Conservation (phyloP, 2,113 vertebrate genomes). For the Grantiella picta region DNA sequence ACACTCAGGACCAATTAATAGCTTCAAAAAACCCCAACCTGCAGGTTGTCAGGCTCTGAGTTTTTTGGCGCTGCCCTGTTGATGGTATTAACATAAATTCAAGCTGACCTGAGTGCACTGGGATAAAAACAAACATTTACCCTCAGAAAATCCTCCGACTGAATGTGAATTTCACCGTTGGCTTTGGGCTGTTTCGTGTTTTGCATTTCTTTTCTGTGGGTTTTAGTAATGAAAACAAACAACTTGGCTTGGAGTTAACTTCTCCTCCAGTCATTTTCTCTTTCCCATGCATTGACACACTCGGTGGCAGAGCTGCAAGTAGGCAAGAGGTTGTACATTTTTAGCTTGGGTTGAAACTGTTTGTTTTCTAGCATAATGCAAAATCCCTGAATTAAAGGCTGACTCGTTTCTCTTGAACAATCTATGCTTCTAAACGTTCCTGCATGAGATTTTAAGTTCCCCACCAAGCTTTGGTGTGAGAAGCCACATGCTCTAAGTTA, state of each 20-base stretch:
- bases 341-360: not conserved
- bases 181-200: not conserved
- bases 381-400: not conserved
- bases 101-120: not conserved
- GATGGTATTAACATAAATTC: not conserved
- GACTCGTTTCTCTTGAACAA: not conserved
- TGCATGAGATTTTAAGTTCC: fast-evolving
- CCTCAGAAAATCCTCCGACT: not conserved
- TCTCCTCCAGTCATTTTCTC: not conserved
- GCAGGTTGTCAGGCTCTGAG: not conserved
- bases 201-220: slow-evolving; percentile 43
- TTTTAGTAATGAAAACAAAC: slow-evolving; percentile 37
- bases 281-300: not conserved
- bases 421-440: not conserved
- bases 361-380: not conserved
- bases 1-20: not conserved
- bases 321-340: not conserved
- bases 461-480: not conserved
- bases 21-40: not conserved
- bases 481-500: not conserved
- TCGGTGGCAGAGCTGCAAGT: not conserved
- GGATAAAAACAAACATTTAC: slow-evolving; percentile 19
- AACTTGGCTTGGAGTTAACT: not conserved
- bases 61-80: not conserved
- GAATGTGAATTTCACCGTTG: not conserved